Percentiles rank a stretch among this genome's conserved stretches.
phyloP scores from a whole-genome alignment of 2,888 invertebrate genomes.

The Drosophila anomelani region DNA sequence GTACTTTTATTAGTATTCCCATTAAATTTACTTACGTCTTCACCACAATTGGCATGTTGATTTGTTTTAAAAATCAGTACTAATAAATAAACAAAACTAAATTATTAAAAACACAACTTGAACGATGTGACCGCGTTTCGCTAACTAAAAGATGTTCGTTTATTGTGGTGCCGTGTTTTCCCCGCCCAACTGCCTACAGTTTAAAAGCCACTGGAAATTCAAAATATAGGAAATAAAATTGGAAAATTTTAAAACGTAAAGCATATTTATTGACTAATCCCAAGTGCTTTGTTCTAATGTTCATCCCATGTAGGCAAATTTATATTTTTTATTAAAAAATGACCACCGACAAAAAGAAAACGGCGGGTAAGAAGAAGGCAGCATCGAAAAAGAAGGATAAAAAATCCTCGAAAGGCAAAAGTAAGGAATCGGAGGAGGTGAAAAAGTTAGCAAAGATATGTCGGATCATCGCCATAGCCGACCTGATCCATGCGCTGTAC shows the following conservation, averaged over 20 bases:
- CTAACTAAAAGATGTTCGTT: neutral
- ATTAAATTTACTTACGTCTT: slow-evolving; percentile 78
- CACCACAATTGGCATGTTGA: slow-evolving; percentile 79
- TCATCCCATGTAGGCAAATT: slow-evolving; percentile 30
- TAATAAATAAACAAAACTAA: neutral
- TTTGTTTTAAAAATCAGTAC: neutral
- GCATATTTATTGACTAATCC: neutral
- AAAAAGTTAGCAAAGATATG: slow-evolving; percentile 51
- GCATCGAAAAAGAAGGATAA: slow-evolving; percentile 12
- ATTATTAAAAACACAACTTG: neutral
- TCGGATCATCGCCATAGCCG: slow-evolving; percentile 51
- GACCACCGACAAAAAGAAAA: slow-evolving; percentile 40
- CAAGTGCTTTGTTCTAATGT: slow-evolving; percentile 48
- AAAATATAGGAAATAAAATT: neutral
- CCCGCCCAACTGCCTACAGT: slow-evolving; percentile 1
- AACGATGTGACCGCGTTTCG: neutral
- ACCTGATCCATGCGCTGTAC: slow-evolving; percentile 63
- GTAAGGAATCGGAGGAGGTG: neutral
- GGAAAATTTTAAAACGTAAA: neutral
- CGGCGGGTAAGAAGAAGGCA: slow-evolving; percentile 9
- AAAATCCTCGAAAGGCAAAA: neutral
- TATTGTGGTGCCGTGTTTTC: neutral
- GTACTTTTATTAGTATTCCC: neutral
- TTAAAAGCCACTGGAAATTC: neutral
- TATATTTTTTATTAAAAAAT: slow-evolving; percentile 33